Percentiles rank a stretch among this genome's conserved stretches.
Evolutionary conservation across 1,140 invertebrate genomes (phyloP).

Genomic region (Magallana angulata): DNA sequence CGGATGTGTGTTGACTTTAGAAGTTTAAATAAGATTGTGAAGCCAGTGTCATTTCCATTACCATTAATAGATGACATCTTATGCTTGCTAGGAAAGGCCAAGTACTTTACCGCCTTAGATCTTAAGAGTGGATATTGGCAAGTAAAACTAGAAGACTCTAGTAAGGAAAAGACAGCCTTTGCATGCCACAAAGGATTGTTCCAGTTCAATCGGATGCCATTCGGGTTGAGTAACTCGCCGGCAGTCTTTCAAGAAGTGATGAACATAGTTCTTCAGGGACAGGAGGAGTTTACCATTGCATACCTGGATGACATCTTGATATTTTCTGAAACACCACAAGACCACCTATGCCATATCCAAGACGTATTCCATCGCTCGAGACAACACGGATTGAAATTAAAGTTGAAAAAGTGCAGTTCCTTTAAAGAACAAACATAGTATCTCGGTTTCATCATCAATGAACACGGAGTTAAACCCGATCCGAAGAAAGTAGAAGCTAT

Average conservation of each 20-base stretch:
- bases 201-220: slow-evolving; percentile 54
- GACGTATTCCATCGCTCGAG: background rate
- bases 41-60: slow-evolving; percentile 61
- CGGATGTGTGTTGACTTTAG: slow-evolving; percentile 70
- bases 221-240: slow-evolving; percentile 43
- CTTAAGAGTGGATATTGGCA: slow-evolving; percentile 76
- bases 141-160: slow-evolving; percentile 70
- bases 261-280: background rate
- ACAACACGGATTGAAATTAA: background rate
- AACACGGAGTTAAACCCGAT: slow-evolving; percentile 34
- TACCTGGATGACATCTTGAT: slow-evolving; percentile 39
- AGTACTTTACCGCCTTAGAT: slow-evolving; percentile 64
- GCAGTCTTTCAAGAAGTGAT: slow-evolving; percentile 35
- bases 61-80: slow-evolving; percentile 71
- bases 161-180: slow-evolving; percentile 56
- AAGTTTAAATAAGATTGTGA: slow-evolving; percentile 64
- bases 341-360: slow-evolving; percentile 23
- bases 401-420: slow-evolving; percentile 18
- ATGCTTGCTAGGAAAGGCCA: slow-evolving; percentile 52
- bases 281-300: background rate
- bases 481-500: slow-evolving; percentile 61
- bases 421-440: slow-evolving; percentile 24
- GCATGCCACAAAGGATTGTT: slow-evolving; percentile 47
- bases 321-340: slow-evolving; percentile 16
- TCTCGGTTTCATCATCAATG: slow-evolving; percentile 5